Conservation (phyloP, 2,888 invertebrate genomes). For the Smittia sp. region DNA sequence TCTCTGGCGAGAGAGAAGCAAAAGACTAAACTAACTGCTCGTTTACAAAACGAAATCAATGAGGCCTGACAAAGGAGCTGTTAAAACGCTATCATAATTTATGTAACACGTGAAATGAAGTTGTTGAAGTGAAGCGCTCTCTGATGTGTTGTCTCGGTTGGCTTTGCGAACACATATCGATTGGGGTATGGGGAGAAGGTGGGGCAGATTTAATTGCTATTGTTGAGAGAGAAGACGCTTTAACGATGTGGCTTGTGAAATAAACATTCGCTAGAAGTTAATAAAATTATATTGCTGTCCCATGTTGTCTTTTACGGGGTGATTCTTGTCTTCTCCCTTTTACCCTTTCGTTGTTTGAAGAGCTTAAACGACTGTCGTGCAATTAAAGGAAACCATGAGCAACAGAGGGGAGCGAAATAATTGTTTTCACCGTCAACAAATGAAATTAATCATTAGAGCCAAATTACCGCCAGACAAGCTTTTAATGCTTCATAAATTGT, state of each 20-base stretch:
- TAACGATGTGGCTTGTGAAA: conserved; percentile 17
- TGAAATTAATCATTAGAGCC: too few species aligned
- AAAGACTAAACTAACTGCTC: not conserved
- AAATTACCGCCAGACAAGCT: too few species aligned
- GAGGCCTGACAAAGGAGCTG: not conserved
- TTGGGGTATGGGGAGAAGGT: not conserved
- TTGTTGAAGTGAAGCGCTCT: not conserved
- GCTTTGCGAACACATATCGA: not conserved
- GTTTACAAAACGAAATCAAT: conserved; percentile 5
- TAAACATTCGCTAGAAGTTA: not conserved
- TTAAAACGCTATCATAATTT: conserved; percentile 16
- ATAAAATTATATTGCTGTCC: conserved; percentile 20
- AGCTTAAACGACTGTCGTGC: too few species aligned
- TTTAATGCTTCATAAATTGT: too few species aligned
- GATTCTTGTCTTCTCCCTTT: too few species aligned
- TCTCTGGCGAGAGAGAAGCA: not conserved
- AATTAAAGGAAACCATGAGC: too few species aligned
- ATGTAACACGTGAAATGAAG: conserved; percentile 7
- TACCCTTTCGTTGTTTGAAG: too few species aligned
- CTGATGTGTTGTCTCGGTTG: not conserved
- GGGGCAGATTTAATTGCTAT: conserved; percentile 27
- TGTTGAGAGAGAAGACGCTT: not conserved
- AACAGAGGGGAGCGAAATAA: too few species aligned
- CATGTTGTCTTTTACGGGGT: not conserved
- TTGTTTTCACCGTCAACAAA: too few species aligned